Evolutionary conservation across 2,888 invertebrate genomes (phyloP).

Genomic region (Micoletzkya japonica): DNA sequence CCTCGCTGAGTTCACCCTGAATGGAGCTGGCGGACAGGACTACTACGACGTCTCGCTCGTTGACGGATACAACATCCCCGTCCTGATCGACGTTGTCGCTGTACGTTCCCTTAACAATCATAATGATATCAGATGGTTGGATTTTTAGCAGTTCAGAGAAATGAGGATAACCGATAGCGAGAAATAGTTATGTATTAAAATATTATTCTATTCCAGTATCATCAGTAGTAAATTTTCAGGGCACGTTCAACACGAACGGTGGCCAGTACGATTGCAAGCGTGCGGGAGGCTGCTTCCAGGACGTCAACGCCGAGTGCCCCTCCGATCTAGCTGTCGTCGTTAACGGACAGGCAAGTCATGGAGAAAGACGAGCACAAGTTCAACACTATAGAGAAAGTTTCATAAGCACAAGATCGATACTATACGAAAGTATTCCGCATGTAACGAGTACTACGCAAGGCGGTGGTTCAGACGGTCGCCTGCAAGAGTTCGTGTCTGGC

Average conservation of each 20-base stretch:
- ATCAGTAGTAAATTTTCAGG: conserved; percentile 1
- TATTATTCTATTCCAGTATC: not conserved
- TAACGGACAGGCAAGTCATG: not conserved
- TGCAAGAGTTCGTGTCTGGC: conserved; percentile 68
- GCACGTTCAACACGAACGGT: conserved; percentile 29
- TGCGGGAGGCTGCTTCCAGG: conserved; percentile 29
- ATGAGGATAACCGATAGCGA: too few species aligned
- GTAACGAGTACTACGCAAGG: not conserved
- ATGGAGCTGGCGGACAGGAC: conserved; percentile 64
- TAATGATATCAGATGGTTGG: too few species aligned
- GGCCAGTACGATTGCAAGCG: conserved; percentile 32
- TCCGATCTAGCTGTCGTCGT: not conserved
- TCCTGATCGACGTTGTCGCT: conserved; percentile 38
- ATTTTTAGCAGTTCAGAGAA: too few species aligned
- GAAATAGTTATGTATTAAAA: too few species aligned
- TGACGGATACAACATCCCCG: conserved; percentile 68
- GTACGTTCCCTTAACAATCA: not conserved
- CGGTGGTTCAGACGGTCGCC: conserved; percentile 58
- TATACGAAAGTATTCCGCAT: not conserved
- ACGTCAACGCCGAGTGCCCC: conserved; percentile 25
- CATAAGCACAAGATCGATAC: not conserved
- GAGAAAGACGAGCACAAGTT: not conserved
- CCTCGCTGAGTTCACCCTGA: conserved; percentile 67
- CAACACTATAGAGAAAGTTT: not conserved
- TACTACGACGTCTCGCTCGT: conserved; percentile 69